Conservation (phyloP, 2,113 vertebrate genomes). For the Daphoenositta chrysoptera region DNA sequence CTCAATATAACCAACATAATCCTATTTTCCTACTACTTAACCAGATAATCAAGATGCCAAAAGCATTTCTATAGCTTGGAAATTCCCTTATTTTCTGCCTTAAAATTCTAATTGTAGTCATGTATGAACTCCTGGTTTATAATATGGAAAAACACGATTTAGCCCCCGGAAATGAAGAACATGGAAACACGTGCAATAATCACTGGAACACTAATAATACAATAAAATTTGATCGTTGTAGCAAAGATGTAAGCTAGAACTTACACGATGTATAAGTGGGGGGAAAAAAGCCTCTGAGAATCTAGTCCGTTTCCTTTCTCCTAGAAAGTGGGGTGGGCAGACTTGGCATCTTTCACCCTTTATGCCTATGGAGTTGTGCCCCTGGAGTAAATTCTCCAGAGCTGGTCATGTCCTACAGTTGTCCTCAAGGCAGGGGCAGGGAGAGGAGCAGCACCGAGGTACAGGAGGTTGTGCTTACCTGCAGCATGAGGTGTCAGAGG, state of each 20-base stretch:
- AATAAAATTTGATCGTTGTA: neutral
- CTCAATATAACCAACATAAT: slow-evolving; percentile 28
- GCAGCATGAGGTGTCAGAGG: neutral
- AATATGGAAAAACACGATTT: neutral
- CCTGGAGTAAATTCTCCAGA: neutral
- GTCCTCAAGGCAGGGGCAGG: neutral
- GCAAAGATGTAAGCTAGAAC: neutral
- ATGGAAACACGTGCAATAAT: neutral
- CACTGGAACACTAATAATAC: neutral
- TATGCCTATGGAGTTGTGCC: neutral
- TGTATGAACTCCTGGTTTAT: neutral
- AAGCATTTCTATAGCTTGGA: neutral
- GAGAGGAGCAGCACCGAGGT: neutral
- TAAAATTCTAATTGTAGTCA: neutral
- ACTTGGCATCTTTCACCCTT: neutral
- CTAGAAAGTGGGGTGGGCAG: neutral
- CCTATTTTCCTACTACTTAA: slow-evolving; percentile 52
- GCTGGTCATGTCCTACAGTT: neutral
- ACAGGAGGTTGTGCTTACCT: neutral
- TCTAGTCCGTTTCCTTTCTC: neutral
- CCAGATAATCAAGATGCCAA: slow-evolving; percentile 27
- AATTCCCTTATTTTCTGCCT: slow-evolving; percentile 11
- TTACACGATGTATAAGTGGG: neutral
- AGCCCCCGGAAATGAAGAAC: neutral
- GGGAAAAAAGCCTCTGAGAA: neutral